A percentile compares a stretch with the other conserved stretches of the same genome.
These are phyloP conservation scores for Dicyrtoma fusca DNA, from an alignment of 2,888 invertebrate genomes.

Conservation along the genomic window DNA sequence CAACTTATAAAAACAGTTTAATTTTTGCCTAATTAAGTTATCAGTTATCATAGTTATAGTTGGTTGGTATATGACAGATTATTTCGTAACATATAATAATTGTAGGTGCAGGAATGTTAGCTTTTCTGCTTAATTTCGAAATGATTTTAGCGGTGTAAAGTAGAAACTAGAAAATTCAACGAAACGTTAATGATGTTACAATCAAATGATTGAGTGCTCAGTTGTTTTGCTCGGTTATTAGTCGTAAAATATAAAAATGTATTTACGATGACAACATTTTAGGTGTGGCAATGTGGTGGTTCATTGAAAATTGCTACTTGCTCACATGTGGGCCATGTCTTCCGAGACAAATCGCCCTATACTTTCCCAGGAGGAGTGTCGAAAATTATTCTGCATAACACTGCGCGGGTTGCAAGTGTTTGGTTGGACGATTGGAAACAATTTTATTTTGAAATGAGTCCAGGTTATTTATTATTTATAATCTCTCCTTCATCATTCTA, in stretches of 20 bases:
- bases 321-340: slow-evolving; percentile 91
- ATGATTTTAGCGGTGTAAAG: no score
- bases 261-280: slow-evolving; percentile 9
- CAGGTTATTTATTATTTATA: slow-evolving; percentile 68
- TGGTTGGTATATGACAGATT: neutral
- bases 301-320: slow-evolving; percentile 63
- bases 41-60: no score
- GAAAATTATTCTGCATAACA: slow-evolving; percentile 96
- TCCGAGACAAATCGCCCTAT: slow-evolving; percentile 97
- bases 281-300: slow-evolving; percentile 64
- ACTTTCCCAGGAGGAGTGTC: slow-evolving; percentile 98
- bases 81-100: no score
- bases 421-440: slow-evolving; percentile 99
- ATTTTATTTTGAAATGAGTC: slow-evolving; percentile 99
- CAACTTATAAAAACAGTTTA: no score
- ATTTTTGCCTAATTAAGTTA: no score
- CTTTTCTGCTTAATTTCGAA: no score
- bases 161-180: no score
- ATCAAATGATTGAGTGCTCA: no score
- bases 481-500: slow-evolving; percentile 15
- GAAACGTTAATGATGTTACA: no score
- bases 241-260: neutral
- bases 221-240: neutral
- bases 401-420: slow-evolving; percentile 96
- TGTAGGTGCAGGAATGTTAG: no score